Evolutionary conservation across 37 sponge, comb jelly and placozoan species (phyloP).

Genomic region (Tethya wilhelma): DNA sequence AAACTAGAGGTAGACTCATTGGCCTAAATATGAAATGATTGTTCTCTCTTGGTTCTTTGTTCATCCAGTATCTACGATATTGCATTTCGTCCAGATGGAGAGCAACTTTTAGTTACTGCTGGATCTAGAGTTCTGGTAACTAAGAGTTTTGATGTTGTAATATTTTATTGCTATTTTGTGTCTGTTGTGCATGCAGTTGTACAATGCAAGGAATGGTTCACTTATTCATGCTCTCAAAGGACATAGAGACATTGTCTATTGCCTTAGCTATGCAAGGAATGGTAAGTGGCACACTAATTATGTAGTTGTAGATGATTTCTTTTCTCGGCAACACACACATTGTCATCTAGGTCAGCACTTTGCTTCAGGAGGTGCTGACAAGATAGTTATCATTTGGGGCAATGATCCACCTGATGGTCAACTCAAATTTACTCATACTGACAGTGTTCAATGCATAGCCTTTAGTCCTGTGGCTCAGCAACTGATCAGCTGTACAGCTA

Average conservation of each 20-base stretch:
- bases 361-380: slow-evolving; percentile 94
- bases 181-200: slow-evolving; percentile 36
- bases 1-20: too few relatives aligned
- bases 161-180: neutral
- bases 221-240: slow-evolving; percentile 76
- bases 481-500: slow-evolving; percentile 81
- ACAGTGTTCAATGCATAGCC: slow-evolving; percentile 84
- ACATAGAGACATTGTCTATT: slow-evolving; percentile 92
- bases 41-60: neutral
- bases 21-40: neutral
- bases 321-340: neutral
- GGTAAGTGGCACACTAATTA: slow-evolving; percentile 51
- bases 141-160: neutral
- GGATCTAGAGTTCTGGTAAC: slow-evolving; percentile 72
- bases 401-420: slow-evolving; percentile 66
- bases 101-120: slow-evolving; percentile 69
- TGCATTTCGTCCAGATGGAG: slow-evolving; percentile 87
- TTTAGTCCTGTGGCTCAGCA: slow-evolving; percentile 89
- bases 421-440: slow-evolving; percentile 85
- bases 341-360: slow-evolving; percentile 45
- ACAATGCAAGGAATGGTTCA: slow-evolving; percentile 68
- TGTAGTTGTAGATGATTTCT: neutral
- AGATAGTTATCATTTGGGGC: slow-evolving; percentile 91
- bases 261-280: slow-evolving; percentile 77
- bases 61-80: slow-evolving; percentile 82